phyloP scores from a whole-genome alignment of 2,797 vertebrate species.

The Microctenopoma steveboyesi region DNA sequence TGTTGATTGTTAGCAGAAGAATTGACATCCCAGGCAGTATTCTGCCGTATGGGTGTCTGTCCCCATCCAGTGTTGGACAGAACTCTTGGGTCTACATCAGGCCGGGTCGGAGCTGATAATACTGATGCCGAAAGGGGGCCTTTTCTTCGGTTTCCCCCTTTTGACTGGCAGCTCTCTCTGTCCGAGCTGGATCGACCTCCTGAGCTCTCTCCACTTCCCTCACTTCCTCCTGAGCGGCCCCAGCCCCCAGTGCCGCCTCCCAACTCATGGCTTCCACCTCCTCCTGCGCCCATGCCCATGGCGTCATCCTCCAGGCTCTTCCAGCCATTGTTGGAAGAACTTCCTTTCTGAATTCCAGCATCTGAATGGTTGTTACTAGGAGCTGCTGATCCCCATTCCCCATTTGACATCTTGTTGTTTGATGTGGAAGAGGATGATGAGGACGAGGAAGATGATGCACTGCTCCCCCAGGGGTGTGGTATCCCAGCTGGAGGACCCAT shows the following conservation, averaged over 20 bases:
- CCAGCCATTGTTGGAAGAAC: conserved; percentile 88
- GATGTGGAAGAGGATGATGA: conserved; percentile 83
- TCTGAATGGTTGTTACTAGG: conserved; percentile 81
- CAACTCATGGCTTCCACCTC: conserved; percentile 68
- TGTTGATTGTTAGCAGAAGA: conserved; percentile 70
- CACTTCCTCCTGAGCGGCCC: conserved; percentile 88
- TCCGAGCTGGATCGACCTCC: conserved; percentile 87
- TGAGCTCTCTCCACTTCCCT: conserved; percentile 89
- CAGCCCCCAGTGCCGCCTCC: conserved; percentile 70
- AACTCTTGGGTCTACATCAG: conserved; percentile 94
- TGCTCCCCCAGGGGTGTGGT: conserved; percentile 90
- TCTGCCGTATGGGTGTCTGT: conserved; percentile 95
- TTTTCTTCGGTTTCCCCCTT: conserved; percentile 84
- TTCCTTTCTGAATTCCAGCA: conserved; percentile 87
- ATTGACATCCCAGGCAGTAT: conserved; percentile 94
- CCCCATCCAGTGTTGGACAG: conserved; percentile 98
- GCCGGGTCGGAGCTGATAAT: conserved; percentile 80
- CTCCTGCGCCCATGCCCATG: conserved; percentile 81
- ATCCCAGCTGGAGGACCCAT: conserved; percentile 82
- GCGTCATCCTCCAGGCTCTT: conserved; percentile 94
- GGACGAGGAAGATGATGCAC: conserved; percentile 80
- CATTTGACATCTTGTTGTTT: conserved; percentile 85
- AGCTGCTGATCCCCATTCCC: conserved; percentile 90
- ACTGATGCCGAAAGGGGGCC: conserved; percentile 78
- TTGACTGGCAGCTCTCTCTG: conserved; percentile 67